Conservation (phyloP, 2,888 invertebrate species). For the Drosophila emarginata region DNA sequence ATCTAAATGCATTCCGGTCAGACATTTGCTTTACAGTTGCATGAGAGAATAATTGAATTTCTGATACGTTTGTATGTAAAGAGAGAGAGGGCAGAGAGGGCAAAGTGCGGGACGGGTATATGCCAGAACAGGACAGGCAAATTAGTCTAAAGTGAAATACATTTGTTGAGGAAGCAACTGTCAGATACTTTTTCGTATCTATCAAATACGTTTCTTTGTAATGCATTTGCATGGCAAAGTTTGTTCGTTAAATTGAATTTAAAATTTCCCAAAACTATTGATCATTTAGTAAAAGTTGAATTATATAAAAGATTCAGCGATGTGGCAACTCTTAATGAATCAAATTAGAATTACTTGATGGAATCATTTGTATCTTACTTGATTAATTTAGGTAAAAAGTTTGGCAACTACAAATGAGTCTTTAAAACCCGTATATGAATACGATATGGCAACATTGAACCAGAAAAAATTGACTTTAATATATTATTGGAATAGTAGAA, state of each 20-base stretch:
- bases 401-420: background rate
- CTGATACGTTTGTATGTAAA: background rate
- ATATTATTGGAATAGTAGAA: no score
- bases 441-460: no score
- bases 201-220: background rate
- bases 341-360: background rate
- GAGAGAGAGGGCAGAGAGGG: no score
- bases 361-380: background rate
- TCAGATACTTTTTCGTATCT: background rate
- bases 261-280: no score
- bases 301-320: no score
- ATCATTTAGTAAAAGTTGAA: no score
- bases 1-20: constrained; percentile 11
- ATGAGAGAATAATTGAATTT: constrained; percentile 5
- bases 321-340: background rate
- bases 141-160: background rate
- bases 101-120: no score
- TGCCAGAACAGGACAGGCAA: background rate
- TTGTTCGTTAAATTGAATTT: background rate
- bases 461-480: no score
- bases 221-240: background rate
- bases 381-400: background rate
- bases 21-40: background rate
- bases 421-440: background rate
- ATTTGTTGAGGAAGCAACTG: background rate